A percentile compares a stretch with the other conserved stretches of the same genome.
phyloP scores from a whole-genome alignment of 2,888 invertebrate species.

The Lottia scabra region DNA sequence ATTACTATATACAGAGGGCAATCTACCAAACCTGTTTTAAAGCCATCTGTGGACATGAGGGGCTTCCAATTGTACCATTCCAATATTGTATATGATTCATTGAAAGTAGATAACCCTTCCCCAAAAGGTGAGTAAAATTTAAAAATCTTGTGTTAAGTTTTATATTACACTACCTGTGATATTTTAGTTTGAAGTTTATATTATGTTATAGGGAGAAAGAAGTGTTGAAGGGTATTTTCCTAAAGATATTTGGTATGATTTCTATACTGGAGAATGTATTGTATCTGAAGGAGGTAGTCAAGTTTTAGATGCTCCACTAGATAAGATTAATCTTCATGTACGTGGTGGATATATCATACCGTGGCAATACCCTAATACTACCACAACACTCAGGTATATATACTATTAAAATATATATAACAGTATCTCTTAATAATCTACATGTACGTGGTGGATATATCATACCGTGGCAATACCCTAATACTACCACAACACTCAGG shows the following conservation, averaged over 20 bases:
- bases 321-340: conserved; percentile 75
- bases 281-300: conserved; percentile 22
- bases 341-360: conserved; percentile 81
- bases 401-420: too few relatives aligned
- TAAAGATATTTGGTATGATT: conserved; percentile 40
- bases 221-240: conserved; percentile 42
- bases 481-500: too few relatives aligned
- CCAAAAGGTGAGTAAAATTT: too few relatives aligned
- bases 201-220: conserved; percentile 30
- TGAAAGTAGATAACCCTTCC: too few relatives aligned
- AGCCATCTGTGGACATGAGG: too few relatives aligned
- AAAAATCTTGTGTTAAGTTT: neutral
- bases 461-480: too few relatives aligned
- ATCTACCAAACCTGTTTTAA: too few relatives aligned
- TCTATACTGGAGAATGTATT: conserved; percentile 33
- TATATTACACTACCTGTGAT: neutral
- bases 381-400: conserved; percentile 40
- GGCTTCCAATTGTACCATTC: too few relatives aligned
- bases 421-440: too few relatives aligned
- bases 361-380: conserved; percentile 75
- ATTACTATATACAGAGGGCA: too few relatives aligned
- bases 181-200: neutral
- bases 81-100: too few relatives aligned
- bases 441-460: too few relatives aligned
- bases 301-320: conserved; percentile 74